phyloP scores from a whole-genome alignment of 2,888 invertebrate species.

The Lasiommata megera region DNA sequence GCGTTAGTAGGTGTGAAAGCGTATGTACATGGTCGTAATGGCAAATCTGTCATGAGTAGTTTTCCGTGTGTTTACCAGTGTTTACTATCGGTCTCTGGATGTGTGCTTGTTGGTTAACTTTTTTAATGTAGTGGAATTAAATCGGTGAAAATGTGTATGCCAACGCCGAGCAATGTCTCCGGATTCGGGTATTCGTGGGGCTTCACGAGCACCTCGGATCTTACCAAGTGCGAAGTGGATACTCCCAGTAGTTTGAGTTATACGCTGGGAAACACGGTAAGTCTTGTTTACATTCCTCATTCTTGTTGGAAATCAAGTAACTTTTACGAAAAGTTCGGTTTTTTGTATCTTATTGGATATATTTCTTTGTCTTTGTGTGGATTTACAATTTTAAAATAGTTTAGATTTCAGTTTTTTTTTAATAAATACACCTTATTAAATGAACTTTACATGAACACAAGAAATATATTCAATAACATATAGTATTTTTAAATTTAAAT shows the following conservation, averaged over 20 bases:
- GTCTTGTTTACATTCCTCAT: constrained; percentile 30
- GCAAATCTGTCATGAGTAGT: constrained; percentile 74
- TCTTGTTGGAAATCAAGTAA: neutral
- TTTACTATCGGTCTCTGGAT: constrained; percentile 72
- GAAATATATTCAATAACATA: too few species aligned
- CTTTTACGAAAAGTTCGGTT: neutral
- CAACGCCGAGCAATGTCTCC: constrained; percentile 77
- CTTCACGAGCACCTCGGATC: constrained; percentile 72
- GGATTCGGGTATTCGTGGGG: constrained; percentile 79
- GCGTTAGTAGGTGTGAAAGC: constrained; percentile 77
- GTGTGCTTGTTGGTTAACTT: constrained; percentile 66
- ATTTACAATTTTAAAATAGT: neutral
- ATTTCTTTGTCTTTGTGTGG: constrained; percentile 5
- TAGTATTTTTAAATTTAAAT: too few species aligned
- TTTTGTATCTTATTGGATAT: neutral
- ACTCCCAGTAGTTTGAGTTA: constrained; percentile 76
- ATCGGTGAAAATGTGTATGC: constrained; percentile 76
- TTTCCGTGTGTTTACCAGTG: constrained; percentile 38
- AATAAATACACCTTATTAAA: too few species aligned
- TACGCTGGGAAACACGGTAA: constrained; percentile 75
- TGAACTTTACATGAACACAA: too few species aligned
- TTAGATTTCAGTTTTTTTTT: too few species aligned
- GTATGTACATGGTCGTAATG: constrained; percentile 75
- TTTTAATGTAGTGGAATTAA: constrained; percentile 52
- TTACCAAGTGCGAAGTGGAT: constrained; percentile 75